Evolutionary conservation across 92 coral and sea anemone species (phyloP).

Genomic region (Blastomussa wellsi): DNA sequence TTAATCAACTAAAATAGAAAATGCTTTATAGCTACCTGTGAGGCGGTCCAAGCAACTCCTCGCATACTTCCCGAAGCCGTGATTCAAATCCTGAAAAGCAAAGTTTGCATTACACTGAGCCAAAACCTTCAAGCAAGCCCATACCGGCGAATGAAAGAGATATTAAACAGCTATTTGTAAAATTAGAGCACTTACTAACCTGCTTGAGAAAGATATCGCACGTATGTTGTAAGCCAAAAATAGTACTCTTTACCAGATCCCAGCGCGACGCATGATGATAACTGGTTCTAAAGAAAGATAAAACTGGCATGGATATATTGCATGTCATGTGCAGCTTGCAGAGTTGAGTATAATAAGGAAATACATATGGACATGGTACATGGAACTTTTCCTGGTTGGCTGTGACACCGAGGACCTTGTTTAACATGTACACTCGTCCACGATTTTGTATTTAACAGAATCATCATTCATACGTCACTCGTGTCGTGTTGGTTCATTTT

Average conservation of each 20-base stretch:
- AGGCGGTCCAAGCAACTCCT: slow-evolving; percentile 90
- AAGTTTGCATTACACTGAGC: not conserved
- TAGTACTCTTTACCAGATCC: slow-evolving; percentile 96
- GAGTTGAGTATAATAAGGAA: too few relatives aligned
- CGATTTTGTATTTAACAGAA: too few relatives aligned
- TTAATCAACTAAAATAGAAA: too few relatives aligned
- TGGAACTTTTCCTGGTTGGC: too few relatives aligned
- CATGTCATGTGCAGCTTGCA: too few relatives aligned
- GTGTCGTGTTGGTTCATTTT: too few relatives aligned
- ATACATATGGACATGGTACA: too few relatives aligned
- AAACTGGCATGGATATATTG: not conserved
- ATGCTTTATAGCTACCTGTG: slow-evolving; percentile 60
- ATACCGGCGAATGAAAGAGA: not conserved
- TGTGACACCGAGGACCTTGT: too few relatives aligned
- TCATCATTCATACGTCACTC: too few relatives aligned
- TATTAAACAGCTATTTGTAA: not conserved
- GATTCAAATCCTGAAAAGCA: slow-evolving; percentile 74
- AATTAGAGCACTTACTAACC: slow-evolving; percentile 45
- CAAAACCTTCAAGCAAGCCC: not conserved
- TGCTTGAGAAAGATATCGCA: slow-evolving; percentile 88
- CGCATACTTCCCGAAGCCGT: slow-evolving; percentile 89
- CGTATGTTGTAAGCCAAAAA: slow-evolving; percentile 93
- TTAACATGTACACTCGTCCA: too few relatives aligned
- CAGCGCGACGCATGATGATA: slow-evolving; percentile 82
- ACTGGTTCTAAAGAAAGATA: slow-evolving; percentile 68